Percentiles rank a stretch among this genome's conserved stretches.
Evolutionary conservation across 2,113 vertebrate genomes (phyloP).

Genomic region (Pseudorasbora parva): DNA sequence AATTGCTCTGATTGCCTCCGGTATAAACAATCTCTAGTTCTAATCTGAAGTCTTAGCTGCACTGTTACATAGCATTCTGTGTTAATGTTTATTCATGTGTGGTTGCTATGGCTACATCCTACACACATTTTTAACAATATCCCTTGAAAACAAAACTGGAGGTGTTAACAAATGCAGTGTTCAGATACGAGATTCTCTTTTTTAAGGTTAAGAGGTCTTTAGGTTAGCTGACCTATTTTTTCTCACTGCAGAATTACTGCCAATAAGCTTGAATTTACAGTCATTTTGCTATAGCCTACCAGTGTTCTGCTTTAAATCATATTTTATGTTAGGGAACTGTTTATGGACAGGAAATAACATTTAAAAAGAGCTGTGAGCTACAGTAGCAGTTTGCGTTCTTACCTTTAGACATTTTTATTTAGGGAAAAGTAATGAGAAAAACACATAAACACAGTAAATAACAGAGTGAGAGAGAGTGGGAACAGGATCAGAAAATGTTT

Average conservation of each 20-base stretch:
- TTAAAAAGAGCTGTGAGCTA: background rate
- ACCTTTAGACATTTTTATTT: too few relatives aligned
- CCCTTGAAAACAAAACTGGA: conserved; percentile 50
- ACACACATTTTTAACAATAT: conserved; percentile 47
- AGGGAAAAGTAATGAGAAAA: too few relatives aligned
- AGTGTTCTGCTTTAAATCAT: background rate
- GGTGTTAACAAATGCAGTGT: conserved; percentile 39
- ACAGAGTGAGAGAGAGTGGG: too few relatives aligned
- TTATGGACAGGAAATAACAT: background rate
- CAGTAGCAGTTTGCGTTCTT: background rate
- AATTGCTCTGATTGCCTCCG: background rate
- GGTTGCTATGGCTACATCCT: conserved; percentile 61
- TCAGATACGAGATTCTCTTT: background rate
- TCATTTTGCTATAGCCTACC: background rate
- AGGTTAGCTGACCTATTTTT: conserved; percentile 2
- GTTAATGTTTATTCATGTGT: conserved; percentile 52
- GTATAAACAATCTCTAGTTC: background rate
- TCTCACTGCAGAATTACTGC: conserved; percentile 5
- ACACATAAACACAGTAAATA: too few relatives aligned
- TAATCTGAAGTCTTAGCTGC: conserved; percentile 25
- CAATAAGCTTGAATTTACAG: background rate
- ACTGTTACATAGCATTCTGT: conserved; percentile 47
- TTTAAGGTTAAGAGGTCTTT: conserved; percentile 34
- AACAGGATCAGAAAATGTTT: too few relatives aligned
- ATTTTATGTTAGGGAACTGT: background rate